phyloP scores from a whole-genome alignment of 2,888 invertebrate species.

The Archips crataeganus region DNA sequence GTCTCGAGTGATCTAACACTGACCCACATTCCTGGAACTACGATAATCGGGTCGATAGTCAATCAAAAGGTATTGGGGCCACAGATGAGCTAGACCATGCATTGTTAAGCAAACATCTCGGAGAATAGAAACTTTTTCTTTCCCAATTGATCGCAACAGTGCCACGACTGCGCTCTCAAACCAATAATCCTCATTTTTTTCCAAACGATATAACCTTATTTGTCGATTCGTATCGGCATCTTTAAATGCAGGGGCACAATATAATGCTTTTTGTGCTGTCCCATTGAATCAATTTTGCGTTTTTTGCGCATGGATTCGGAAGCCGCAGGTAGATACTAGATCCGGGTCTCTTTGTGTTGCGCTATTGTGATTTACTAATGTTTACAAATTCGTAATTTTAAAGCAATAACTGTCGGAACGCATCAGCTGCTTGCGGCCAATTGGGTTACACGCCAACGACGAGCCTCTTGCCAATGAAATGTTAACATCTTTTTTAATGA shows the following conservation, averaged over 20 bases:
- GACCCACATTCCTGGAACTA: constrained; percentile 72
- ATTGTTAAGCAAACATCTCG: constrained; percentile 47
- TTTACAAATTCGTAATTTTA: constrained; percentile 82
- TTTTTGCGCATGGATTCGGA: constrained; percentile 82
- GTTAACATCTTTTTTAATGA: constrained; percentile 41
- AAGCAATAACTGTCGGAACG: constrained; percentile 78
- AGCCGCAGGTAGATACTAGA: constrained; percentile 84
- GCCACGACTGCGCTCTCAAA: constrained; percentile 55
- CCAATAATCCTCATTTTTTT: constrained; percentile 77
- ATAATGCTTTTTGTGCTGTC: constrained; percentile 72
- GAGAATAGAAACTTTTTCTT: constrained; percentile 44
- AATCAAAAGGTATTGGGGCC: constrained; percentile 61
- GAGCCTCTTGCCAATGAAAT: constrained; percentile 45
- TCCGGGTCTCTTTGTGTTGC: constrained; percentile 77
- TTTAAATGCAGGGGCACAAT: constrained; percentile 78
- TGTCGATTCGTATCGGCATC: constrained; percentile 74
- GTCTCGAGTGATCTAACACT: constrained; percentile 62
- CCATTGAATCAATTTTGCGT: constrained; percentile 78
- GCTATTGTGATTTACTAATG: constrained; percentile 72
- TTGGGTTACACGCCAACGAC: constrained; percentile 63
- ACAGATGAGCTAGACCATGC: constrained; percentile 56
- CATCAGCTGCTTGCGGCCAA: constrained; percentile 78
- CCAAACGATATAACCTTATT: constrained; percentile 79
- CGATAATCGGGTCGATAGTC: constrained; percentile 70
- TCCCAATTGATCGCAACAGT: constrained; percentile 51